These are phyloP conservation scores for Cacatua alba DNA, from an alignment of 2,113 vertebrate genomes.

Conservation along the genomic window DNA sequence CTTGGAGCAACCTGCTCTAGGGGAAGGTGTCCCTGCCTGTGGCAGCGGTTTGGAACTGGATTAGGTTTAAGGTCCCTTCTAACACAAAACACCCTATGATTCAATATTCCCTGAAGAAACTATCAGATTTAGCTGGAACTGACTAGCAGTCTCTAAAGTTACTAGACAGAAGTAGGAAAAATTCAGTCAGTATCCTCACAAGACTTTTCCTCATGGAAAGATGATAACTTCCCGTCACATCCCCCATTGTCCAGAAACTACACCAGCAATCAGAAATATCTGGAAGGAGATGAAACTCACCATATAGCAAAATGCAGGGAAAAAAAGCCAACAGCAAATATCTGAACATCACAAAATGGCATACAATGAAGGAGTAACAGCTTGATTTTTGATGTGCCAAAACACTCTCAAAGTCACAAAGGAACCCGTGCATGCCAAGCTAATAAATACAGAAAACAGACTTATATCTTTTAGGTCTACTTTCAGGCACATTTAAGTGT, in stretches of 20 bases:
- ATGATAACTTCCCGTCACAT: neutral
- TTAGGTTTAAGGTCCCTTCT: neutral
- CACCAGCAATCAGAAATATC: neutral
- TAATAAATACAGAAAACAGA: neutral
- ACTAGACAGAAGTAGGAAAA: neutral
- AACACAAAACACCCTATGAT: neutral
- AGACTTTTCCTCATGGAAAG: neutral
- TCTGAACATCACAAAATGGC: neutral
- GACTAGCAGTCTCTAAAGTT: neutral
- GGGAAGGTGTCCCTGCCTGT: neutral
- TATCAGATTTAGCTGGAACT: neutral
- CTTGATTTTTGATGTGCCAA: neutral
- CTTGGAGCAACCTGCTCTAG: neutral
- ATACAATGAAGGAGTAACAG: neutral
- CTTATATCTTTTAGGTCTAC: neutral
- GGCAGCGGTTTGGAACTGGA: no score
- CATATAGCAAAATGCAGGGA: fast-evolving
- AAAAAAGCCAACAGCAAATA: neutral
- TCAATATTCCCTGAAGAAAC: neutral
- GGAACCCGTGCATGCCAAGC: neutral
- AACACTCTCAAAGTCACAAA: neutral
- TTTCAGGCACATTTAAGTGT: neutral
- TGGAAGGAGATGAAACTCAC: neutral
- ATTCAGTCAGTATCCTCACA: neutral
- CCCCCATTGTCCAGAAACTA: fast-evolving